Evolutionary conservation across 2,888 invertebrate species (phyloP).

Genomic region (Carpatolechia fugitivella): DNA sequence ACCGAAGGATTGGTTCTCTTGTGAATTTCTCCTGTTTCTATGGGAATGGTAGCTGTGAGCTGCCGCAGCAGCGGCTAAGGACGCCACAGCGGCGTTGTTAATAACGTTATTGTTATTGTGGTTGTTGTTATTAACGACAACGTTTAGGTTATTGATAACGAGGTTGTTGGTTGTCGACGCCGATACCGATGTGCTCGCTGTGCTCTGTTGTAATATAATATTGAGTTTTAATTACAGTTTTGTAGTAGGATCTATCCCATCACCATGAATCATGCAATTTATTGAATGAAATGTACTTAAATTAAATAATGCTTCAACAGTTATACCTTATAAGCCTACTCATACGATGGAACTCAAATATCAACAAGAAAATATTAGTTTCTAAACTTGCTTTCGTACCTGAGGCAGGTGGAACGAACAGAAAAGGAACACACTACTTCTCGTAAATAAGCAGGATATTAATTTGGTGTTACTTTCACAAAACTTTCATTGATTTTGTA

Average conservation of each 20-base stretch:
- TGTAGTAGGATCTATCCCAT: no score
- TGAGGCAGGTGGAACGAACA: no score
- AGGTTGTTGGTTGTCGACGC: slow-evolving; percentile 76
- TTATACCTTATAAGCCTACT: no score
- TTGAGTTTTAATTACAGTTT: not conserved
- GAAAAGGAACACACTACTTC: no score
- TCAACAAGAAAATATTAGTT: no score
- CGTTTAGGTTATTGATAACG: slow-evolving; percentile 73
- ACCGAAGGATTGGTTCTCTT: slow-evolving; percentile 65
- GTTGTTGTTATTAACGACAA: slow-evolving; percentile 77
- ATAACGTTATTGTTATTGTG: slow-evolving; percentile 76
- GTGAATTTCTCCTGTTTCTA: slow-evolving; percentile 69
- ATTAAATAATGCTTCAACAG: no score
- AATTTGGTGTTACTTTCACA: no score
- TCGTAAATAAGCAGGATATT: no score
- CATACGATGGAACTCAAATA: no score
- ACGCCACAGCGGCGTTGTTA: slow-evolving; percentile 74
- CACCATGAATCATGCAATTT: not conserved
- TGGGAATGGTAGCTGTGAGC: slow-evolving; percentile 72
- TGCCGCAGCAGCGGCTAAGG: slow-evolving; percentile 71
- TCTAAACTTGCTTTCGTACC: no score
- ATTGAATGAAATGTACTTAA: no score
- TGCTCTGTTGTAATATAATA: slow-evolving; percentile 50
- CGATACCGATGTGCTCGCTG: slow-evolving; percentile 68
- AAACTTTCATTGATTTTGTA: no score